phyloP scores from a whole-genome alignment of 2,888 invertebrate species.

The Drosophila dives region DNA sequence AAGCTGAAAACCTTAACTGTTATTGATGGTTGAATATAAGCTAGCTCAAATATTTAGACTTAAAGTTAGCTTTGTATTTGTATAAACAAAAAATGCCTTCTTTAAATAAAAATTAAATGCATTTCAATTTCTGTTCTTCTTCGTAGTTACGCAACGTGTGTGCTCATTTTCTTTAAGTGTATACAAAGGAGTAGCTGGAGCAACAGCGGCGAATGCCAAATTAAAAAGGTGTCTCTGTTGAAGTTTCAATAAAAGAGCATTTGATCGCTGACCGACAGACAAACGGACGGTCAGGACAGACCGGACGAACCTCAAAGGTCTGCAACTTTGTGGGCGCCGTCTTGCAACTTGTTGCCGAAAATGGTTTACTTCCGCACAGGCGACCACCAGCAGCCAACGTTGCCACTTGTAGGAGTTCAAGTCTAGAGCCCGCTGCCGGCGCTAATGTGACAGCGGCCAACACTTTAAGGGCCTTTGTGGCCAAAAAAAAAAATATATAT shows the following conservation, averaged over 20 bases:
- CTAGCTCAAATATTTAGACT: not conserved
- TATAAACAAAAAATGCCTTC: not conserved
- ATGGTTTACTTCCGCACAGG: conserved; percentile 75
- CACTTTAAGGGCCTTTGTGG: conserved; percentile 62
- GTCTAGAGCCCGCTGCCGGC: conserved; percentile 15
- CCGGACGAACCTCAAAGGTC: conserved; percentile 24
- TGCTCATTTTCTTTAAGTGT: not conserved
- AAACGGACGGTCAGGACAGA: not conserved
- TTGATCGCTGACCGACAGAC: conserved; percentile 55
- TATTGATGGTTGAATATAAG: not conserved
- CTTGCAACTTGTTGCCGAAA: conserved; percentile 66
- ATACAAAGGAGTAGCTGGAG: not conserved
- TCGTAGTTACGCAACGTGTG: not conserved
- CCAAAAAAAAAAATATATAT: conserved; percentile 20
- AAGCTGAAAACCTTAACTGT: rapidly evolving
- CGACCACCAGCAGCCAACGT: conserved; percentile 39
- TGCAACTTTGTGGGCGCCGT: conserved; percentile 76
- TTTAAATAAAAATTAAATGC: not conserved
- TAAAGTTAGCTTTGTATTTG: not conserved
- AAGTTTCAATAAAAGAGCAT: conserved; percentile 72
- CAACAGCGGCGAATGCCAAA: conserved; percentile 67
- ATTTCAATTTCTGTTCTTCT: not conserved
- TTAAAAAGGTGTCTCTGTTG: conserved; percentile 77
- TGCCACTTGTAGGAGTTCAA: conserved; percentile 65
- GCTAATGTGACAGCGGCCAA: conserved; percentile 76